Base-by-base conservation (phyloP, 2,797 vertebrate genomes). In the Anabacerthia variegaticeps region DNA sequence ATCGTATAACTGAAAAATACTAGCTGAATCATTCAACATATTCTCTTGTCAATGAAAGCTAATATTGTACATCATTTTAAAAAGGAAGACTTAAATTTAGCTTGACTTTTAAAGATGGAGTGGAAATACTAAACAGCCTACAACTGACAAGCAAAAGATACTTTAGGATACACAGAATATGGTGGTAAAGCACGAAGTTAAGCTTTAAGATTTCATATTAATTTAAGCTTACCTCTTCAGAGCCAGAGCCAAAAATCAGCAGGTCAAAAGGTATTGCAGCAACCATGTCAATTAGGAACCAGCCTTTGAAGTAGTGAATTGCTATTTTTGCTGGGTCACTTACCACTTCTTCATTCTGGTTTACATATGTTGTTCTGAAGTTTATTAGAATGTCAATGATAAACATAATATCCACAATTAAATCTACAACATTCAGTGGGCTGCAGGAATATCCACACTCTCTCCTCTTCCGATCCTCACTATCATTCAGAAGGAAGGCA, bases 201-300 rank as follows among this genome's bases (percentile, higher is more conserved):
- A 56, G 24, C 76, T 94, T 66, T 75, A 88, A 78, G 14, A 85
- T 21, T 81, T 24, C 59, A 8, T 49, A 68, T 49, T 91, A 6
- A 65, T 76, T 83, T 91, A 88, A 61, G 72, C 99, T 98, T 98
- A 99, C 99, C 98, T 99, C 99, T 97, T 99, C 99, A 79, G 99
- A 99, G 96, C 99, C 99, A 84, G 99, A 99, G 98, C 99, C 99
- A 97, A 99, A 99, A 98, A 99, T 99, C 88, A 99, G 99, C 96
- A 99, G 98, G 98, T 99, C 99, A 96, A 99, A 99, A 79, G 99
- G 99, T 97, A 99, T 99, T 71, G 99, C 99, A 41, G 99, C 99
- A 91, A 99, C 99, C 99, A 99, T 99, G 98, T 99, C 99, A 97
- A 99, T 99, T 97, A 99, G 99, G 98, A 99, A 99, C 99, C 99